Evolutionary conservation across 2,888 invertebrate species (phyloP).

Genomic region (Oscheius myriophilus): DNA sequence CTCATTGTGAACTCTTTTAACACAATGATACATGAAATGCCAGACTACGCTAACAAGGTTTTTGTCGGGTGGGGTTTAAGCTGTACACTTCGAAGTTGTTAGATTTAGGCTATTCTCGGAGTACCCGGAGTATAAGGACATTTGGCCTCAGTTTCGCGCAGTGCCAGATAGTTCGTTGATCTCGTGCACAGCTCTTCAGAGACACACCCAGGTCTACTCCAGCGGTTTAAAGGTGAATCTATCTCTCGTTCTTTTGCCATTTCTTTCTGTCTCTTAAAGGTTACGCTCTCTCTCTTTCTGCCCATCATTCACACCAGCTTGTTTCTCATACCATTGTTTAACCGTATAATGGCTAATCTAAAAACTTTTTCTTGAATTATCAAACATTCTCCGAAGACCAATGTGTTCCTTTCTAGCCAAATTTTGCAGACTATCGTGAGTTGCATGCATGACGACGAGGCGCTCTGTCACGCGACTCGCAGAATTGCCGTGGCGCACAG

Average conservation of each 20-base stretch:
- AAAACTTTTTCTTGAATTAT: no score
- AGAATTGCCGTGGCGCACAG: background rate
- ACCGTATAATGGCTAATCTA: no score
- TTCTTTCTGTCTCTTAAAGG: no score
- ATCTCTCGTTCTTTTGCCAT: no score
- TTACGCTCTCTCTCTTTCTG: no score
- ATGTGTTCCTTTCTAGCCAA: background rate
- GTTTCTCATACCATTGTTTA: no score
- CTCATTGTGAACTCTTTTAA: constrained; percentile 9
- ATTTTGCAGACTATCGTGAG: constrained; percentile 1
- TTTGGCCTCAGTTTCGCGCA: constrained; percentile 60
- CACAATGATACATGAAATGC: background rate
- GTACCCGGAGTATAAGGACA: constrained; percentile 60
- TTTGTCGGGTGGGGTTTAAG: no score
- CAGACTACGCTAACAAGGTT: constrained; percentile 7
- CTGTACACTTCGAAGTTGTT: constrained; percentile 20
- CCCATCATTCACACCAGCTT: no score
- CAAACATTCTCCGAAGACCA: no score
- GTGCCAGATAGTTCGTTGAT: constrained; percentile 58
- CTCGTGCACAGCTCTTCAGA: constrained; percentile 53
- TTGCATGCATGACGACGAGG: background rate
- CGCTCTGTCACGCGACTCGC: background rate
- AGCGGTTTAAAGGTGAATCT: constrained; percentile 44
- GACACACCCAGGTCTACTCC: constrained; percentile 58
- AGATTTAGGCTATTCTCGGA: constrained; percentile 60